These are phyloP conservation scores for Scatophagus argus DNA, from an alignment of 2,113 vertebrate genomes.

Conservation along the genomic window DNA sequence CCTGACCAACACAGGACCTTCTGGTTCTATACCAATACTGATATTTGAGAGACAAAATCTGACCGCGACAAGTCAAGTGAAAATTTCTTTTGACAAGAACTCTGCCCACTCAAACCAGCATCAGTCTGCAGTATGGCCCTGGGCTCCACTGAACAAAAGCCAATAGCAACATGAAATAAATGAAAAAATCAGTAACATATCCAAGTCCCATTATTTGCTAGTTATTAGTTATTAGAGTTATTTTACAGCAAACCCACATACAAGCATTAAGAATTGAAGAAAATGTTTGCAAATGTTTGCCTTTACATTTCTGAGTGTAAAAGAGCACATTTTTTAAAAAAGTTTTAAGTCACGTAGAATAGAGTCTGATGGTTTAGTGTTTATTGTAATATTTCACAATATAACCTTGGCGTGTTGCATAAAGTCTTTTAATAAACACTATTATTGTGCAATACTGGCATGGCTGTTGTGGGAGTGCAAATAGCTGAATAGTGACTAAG, in stretches of 20 bases:
- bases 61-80: neutral
- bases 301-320: no score
- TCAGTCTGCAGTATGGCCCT: no score
- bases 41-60: neutral
- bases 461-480: conserved; percentile 9
- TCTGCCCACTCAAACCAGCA: neutral
- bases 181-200: neutral
- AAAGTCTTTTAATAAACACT: conserved; percentile 12
- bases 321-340: no score
- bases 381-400: conserved; percentile 44
- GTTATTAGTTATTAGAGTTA: no score
- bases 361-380: neutral
- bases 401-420: conserved; percentile 6
- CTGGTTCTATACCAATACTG: neutral
- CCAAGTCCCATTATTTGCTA: neutral
- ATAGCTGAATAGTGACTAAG: neutral
- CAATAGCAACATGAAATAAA: neutral
- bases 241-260: neutral
- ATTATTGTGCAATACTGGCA: conserved; percentile 18
- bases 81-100: neutral
- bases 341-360: neutral
- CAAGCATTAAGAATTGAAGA: no score
- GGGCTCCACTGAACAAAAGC: neutral
- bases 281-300: no score
- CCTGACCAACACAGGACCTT: neutral